Conservation (phyloP, 2,797 vertebrate genomes). For the Sus cebifrons region DNA sequence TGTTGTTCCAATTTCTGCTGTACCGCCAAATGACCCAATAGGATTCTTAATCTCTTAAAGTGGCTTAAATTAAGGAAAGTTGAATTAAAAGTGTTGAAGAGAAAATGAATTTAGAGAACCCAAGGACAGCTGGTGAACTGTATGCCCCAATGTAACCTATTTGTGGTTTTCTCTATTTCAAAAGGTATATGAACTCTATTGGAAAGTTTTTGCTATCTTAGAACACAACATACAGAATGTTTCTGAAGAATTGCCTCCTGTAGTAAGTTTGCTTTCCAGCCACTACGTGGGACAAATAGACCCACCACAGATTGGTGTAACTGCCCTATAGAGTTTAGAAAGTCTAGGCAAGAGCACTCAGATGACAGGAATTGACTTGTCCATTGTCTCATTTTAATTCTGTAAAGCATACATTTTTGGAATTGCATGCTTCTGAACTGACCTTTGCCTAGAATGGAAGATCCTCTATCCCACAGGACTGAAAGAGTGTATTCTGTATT, state of each 20-base stretch:
- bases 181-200: not conserved
- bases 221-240: not conserved
- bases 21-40: too few relatives aligned
- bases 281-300: not conserved
- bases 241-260: not conserved
- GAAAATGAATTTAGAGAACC: conserved; percentile 43
- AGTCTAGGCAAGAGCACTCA: not conserved
- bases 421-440: not conserved
- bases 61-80: conserved; percentile 14
- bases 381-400: not conserved
- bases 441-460: conserved; percentile 21
- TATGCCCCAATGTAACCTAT: not conserved
- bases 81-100: conserved; percentile 11
- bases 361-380: not conserved
- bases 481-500: not conserved
- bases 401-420: not conserved
- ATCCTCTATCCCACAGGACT: not conserved
- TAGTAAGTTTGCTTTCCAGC: not conserved
- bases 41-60: conserved; percentile 38
- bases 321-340: not conserved
- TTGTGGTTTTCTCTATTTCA: not conserved
- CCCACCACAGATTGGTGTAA: not conserved
- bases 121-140: not conserved
- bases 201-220: not conserved
- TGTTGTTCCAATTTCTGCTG: too few relatives aligned